Evolutionary conservation across 2,797 vertebrate genomes (phyloP).

Genomic region (Rhinella marina): DNA sequence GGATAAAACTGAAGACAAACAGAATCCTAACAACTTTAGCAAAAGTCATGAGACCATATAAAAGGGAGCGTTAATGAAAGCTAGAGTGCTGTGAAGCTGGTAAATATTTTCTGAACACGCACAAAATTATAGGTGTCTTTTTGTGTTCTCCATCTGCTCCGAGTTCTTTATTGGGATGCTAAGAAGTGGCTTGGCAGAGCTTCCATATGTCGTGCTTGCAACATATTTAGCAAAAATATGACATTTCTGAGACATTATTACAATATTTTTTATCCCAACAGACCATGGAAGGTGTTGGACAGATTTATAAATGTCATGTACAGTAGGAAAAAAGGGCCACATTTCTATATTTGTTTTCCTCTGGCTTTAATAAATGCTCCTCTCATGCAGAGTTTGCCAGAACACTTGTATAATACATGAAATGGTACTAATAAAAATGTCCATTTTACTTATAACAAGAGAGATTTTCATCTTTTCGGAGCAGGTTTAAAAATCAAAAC

Average conservation of each 20-base stretch:
- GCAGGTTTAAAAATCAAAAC: too few relatives aligned
- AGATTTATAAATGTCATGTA: constrained; percentile 30
- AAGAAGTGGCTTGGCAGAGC: constrained; percentile 20
- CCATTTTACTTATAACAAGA: too few relatives aligned
- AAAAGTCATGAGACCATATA: neutral
- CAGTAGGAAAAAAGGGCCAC: neutral
- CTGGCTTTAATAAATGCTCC: constrained; percentile 2
- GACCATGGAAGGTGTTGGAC: constrained; percentile 23
- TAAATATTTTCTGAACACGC: neutral
- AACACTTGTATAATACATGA: neutral
- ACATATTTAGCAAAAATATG: constrained; percentile 25
- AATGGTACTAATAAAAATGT: too few relatives aligned
- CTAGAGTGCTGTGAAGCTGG: neutral
- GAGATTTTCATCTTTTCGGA: too few relatives aligned
- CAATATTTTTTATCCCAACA: constrained; percentile 22
- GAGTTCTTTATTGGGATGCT: constrained; percentile 1
- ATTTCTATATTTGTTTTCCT: constrained; percentile 4
- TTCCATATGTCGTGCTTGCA: constrained; percentile 22
- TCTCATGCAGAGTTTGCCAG: neutral
- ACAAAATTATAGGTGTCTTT: neutral
- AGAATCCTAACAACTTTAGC: neutral
- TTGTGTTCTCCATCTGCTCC: constrained; percentile 5
- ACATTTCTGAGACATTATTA: constrained; percentile 18
- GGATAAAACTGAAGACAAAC: neutral
- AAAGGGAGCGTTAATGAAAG: neutral